Percentiles rank a stretch among this genome's conserved stretches.
phyloP scores from a whole-genome alignment of 53 echinoderm and acorn worm species.

The Echinometra lucunter region DNA sequence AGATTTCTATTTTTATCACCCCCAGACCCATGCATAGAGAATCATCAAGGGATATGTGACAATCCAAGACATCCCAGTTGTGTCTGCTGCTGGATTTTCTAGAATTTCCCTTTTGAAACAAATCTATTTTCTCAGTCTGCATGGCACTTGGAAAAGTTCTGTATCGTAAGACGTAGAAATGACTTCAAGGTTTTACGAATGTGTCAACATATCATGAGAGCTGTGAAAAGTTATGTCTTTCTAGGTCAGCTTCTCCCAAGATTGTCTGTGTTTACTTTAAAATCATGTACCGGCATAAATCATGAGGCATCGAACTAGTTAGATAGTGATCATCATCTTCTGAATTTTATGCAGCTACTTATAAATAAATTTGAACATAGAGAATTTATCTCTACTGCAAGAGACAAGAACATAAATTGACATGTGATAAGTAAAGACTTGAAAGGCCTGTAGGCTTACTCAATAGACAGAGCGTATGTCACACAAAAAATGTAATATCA shows the following conservation, averaged over 20 bases:
- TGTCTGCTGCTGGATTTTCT: slow-evolving; percentile 19
- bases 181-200: background rate
- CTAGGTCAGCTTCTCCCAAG: background rate
- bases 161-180: background rate
- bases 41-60: slow-evolving; percentile 6
- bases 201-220: background rate
- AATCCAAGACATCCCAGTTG: background rate
- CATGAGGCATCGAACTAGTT: background rate
- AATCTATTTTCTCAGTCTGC: background rate
- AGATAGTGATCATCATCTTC: background rate
- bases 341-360: background rate
- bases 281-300: background rate
- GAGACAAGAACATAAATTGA: no score
- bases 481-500: background rate
- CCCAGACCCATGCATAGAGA: background rate
- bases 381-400: no score
- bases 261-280: background rate
- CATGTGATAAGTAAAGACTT: background rate
- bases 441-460: background rate
- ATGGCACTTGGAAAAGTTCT: background rate
- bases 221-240: background rate
- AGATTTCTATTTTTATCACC: slow-evolving; percentile 8
- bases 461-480: background rate
- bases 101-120: background rate
- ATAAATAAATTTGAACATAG: background rate